These are phyloP conservation scores for Carollia perspicillata DNA, from an alignment of 2,113 vertebrate genomes.

Conservation along the genomic window DNA sequence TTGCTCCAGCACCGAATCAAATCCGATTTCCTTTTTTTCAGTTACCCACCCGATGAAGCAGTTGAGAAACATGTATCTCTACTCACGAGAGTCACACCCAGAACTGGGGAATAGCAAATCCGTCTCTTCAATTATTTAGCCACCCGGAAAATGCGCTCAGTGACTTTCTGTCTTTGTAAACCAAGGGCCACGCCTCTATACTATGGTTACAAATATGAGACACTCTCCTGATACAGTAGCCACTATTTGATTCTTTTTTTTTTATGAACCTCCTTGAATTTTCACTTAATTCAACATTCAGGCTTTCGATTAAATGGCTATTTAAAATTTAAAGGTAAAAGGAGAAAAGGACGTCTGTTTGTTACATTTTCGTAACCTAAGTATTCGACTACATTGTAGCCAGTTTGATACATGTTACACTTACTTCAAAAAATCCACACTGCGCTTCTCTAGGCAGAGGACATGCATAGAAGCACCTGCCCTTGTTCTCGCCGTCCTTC, in stretches of 20 bases:
- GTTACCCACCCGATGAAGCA: not conserved
- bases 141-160: not conserved
- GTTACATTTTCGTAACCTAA: not conserved
- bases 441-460: slow-evolving; percentile 85
- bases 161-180: not conserved
- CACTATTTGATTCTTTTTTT: not conserved
- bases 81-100: not conserved
- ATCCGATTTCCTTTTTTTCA: not conserved
- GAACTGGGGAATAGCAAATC: not conserved
- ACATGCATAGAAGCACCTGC: slow-evolving; percentile 91
- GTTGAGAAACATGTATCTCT: not conserved
- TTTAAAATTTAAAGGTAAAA: not conserved
- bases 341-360: not conserved
- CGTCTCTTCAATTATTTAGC: not conserved
- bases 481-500: slow-evolving; percentile 92
- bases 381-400: not conserved
- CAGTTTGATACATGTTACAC: slow-evolving; percentile 42
- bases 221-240: not conserved
- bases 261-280: not conserved
- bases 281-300: not conserved
- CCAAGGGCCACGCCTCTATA: not conserved
- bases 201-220: not conserved
- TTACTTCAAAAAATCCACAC: slow-evolving; percentile 93
- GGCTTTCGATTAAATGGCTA: not conserved
- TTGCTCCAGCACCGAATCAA: not conserved